Base-by-base conservation (phyloP, 2,888 invertebrate species). In the Epinotia demarniana region DNA sequence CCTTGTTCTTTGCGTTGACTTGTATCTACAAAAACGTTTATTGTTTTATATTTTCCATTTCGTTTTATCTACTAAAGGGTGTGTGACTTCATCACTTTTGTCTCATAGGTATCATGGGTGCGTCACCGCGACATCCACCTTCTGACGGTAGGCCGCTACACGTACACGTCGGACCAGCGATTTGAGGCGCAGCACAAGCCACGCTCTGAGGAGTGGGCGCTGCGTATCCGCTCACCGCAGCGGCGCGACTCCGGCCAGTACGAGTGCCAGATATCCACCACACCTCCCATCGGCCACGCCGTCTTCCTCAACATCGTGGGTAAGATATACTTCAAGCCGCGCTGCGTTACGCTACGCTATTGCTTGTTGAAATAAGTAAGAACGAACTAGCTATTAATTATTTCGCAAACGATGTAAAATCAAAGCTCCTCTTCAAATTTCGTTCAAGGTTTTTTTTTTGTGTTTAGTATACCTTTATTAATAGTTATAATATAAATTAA, bases 201-300 rank as follows among this genome's bases (percentile, higher is more conserved):
- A 0, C 97, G 97, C 86, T 96, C 97, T 72, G 98, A 98, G 89
- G 97, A 98, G 89, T 98, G 98, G 98, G 97, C 97, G 69, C 92
- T 98, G 76, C 95, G 96, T 77, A 93, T 93, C 75, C 90, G 93
- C 81, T 93, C 92, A 80, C 93, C 93, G 57, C 98, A 98, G 91
- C 95, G 98, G 66, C 97, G 98, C 84, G 97, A 98, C 89, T 97
- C 97, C 61, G 95, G 97, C 80, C 97, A 97, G 84, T 98, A 98
- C 90, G 98, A 98, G 94, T 98, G 98, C 89, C 98, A 98, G 94
- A 97, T 98, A 88, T 97, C 97, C 81, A 98, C 98, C 70, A 98
- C 98, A 78, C 98, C 98, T 69, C 98, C 98, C 76, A 96, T 97
- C 68, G 97, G 98, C 60, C 97, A 97, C 89, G 96, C 97, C 33